phyloP scores from a whole-genome alignment of 1,140 invertebrate genomes.

The Tribolium madens region DNA sequence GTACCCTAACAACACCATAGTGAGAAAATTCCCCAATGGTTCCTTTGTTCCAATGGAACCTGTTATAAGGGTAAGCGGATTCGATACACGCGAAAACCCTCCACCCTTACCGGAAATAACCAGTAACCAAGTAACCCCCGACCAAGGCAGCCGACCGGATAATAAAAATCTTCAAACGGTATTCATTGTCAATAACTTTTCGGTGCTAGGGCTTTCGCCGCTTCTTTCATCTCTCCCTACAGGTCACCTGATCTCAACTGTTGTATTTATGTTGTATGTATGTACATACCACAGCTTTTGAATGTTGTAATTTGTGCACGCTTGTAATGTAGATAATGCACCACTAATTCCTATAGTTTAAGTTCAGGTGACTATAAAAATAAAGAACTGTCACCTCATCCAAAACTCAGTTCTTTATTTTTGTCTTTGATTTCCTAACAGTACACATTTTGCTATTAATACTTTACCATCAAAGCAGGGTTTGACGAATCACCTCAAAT shows the following conservation, averaged over 20 bases:
- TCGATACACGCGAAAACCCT: conserved; percentile 64
- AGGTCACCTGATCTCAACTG: conserved; percentile 45
- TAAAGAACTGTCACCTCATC: neutral
- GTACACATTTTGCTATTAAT: conserved; percentile 26
- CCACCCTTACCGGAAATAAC: conserved; percentile 64
- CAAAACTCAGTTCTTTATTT: neutral
- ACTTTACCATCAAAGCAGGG: conserved; percentile 29
- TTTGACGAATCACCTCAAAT: neutral
- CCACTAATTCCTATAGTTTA: conserved; percentile 12
- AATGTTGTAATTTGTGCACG: conserved; percentile 23
- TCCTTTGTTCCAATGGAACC: conserved; percentile 75
- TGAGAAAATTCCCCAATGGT: conserved; percentile 80
- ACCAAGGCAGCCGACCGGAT: conserved; percentile 51
- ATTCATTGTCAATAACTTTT: conserved; percentile 63
- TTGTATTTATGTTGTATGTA: conserved; percentile 35
- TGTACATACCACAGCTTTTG: conserved; percentile 26
- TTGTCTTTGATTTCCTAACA: conserved; percentile 10
- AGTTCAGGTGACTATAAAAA: conserved; percentile 30
- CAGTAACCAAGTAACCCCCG: conserved; percentile 65
- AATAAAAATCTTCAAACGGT: conserved; percentile 60
- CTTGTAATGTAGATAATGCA: conserved; percentile 22
- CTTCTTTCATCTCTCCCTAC: conserved; percentile 44
- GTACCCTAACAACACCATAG: conserved; percentile 78
- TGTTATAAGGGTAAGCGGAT: conserved; percentile 65
- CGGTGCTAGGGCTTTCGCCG: conserved; percentile 52